Percentiles rank a stretch among this genome's conserved stretches.
Conservation (phyloP, 2,113 vertebrate genomes). For the Argyrosomus japonicus region DNA sequence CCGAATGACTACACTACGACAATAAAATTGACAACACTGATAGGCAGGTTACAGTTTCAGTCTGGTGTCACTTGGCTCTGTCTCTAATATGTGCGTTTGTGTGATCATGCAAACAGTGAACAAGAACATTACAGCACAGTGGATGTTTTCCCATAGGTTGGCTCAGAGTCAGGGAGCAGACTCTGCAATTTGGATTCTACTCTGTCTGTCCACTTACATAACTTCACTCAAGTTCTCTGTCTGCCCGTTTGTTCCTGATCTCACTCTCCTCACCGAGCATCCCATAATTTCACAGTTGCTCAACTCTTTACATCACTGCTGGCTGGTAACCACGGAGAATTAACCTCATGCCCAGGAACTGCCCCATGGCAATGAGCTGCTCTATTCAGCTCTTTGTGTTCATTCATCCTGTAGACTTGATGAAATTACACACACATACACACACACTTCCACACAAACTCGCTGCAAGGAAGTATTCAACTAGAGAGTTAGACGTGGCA, state of each 20-base stretch:
- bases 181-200: slow-evolving; percentile 46
- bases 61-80: background rate
- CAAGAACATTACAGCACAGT: slow-evolving; percentile 30
- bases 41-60: background rate
- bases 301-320: slow-evolving; percentile 67
- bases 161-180: slow-evolving; percentile 4
- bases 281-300: slow-evolving; percentile 68
- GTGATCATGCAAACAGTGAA: slow-evolving; percentile 15
- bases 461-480: slow-evolving; percentile 18
- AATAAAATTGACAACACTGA: background rate
- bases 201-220: slow-evolving; percentile 43
- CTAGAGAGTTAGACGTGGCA: background rate
- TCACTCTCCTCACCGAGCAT: slow-evolving; percentile 24
- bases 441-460: slow-evolving; percentile 11
- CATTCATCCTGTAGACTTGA: slow-evolving; percentile 48
- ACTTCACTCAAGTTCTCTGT: slow-evolving; percentile 39
- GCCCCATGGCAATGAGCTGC: slow-evolving; percentile 40
- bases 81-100: background rate
- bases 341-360: slow-evolving; percentile 56
- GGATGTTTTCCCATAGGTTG: background rate
- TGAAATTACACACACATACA: slow-evolving; percentile 27
- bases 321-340: slow-evolving; percentile 70
- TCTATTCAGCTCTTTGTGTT: slow-evolving; percentile 66
- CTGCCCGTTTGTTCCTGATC: slow-evolving; percentile 9
- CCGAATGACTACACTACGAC: background rate